Percentiles rank a stretch among this genome's conserved stretches.
Conservation (phyloP, 2,888 invertebrate species). For the Drosophila infuscata region DNA sequence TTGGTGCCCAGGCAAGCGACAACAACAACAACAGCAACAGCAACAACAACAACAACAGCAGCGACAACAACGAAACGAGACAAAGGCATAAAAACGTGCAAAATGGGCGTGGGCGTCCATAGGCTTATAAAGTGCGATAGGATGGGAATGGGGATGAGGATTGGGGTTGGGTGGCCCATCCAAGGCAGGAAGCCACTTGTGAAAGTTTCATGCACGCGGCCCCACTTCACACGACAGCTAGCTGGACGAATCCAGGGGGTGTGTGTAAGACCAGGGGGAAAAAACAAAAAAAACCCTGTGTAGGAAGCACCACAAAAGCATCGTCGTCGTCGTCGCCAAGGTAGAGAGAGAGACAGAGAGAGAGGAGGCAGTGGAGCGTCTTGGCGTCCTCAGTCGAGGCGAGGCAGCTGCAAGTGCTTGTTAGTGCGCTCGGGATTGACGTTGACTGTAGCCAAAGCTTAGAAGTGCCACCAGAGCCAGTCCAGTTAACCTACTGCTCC, state of each 20-base stretch:
- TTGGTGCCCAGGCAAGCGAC: slow-evolving; percentile 78
- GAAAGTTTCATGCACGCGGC: slow-evolving; percentile 81
- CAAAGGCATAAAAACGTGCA: slow-evolving; percentile 80
- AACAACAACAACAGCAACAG: slow-evolving; percentile 21
- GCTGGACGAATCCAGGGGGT: slow-evolving; percentile 16
- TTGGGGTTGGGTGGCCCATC: slow-evolving; percentile 2
- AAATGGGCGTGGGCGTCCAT: slow-evolving; percentile 68
- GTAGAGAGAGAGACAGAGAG: not conserved
- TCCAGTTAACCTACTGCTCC: not conserved
- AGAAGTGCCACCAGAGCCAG: slow-evolving; percentile 53
- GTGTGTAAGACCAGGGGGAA: not conserved
- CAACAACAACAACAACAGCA: slow-evolving; percentile 34
- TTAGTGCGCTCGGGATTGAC: slow-evolving; percentile 77
- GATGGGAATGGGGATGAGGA: not conserved
- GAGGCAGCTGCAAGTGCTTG: slow-evolving; percentile 73
- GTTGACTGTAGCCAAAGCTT: slow-evolving; percentile 67
- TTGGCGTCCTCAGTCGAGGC: slow-evolving; percentile 46
- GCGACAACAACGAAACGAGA: slow-evolving; percentile 71
- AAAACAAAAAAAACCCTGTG: slow-evolving; percentile 45
- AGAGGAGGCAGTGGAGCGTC: slow-evolving; percentile 29
- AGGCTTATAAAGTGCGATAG: slow-evolving; percentile 76
- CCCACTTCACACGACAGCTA: slow-evolving; percentile 79
- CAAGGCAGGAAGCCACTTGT: slow-evolving; percentile 80
- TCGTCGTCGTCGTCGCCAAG: slow-evolving; percentile 27
- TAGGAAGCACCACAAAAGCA: slow-evolving; percentile 70